Base-by-base conservation (phyloP, 2,888 invertebrate species). In the Xanthia togata region DNA sequence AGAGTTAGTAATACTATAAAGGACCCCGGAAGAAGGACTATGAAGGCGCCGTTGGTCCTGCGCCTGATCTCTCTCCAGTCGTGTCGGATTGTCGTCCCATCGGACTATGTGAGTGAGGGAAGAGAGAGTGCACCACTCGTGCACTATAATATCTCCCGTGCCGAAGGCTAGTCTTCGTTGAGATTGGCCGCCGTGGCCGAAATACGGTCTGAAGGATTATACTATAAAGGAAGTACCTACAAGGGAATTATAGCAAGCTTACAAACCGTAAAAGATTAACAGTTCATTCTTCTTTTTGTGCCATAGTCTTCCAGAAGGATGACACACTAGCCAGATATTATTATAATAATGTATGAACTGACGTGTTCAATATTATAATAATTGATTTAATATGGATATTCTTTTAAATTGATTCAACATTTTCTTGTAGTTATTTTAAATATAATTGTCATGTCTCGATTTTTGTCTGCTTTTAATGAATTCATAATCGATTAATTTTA, bases 401-500 rank as follows among this genome's bases (percentile, higher is more conserved):
- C 0, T 74, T 44, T 60, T 26, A 53, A 20, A 47, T 62, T 53
- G 11, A 57, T 63, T 68, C 8, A 41, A 68, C 17, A 82, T 82
- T 44, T 35, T 63, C 35, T 23, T 38, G 53, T 80, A 41, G 8
- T 57, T 6, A 63, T 67, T 55, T 41, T 26, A 62, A 38, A 75
- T 50, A 12, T 38, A n/a, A 47, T 68, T 59, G 17, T 38, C 31
- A 50, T 20, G 50, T 59, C 2, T 78, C 23, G 20, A 31, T 55
- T 73, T 72, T 38, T 69, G 26, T 68, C 4, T 14, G 20, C 2
- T 17, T 31, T 55, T 41, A 23, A 59, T 78, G 57, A 73, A 53
- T 84, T 60, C 68, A 55, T 55, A 74, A 63, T 70, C 35, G 5
- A 74, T 79, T 67, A 5, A 50, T 41, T 79, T 83, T 41, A 14